Base-by-base conservation (phyloP, 1,140 invertebrate genomes). In the Achatina immaculata region DNA sequence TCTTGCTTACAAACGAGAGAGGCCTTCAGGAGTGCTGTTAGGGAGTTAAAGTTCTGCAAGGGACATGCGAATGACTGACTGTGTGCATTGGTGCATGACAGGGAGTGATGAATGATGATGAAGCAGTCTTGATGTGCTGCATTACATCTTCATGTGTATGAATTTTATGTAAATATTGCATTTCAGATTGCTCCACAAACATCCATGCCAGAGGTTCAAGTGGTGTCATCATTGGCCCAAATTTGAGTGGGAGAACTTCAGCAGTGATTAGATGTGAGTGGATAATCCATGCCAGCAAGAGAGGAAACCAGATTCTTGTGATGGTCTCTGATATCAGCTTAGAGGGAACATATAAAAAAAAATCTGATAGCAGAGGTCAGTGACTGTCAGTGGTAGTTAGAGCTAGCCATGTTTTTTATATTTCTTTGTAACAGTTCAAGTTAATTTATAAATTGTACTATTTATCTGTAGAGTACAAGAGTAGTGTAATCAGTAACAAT, bases 221-320 rank as follows among this genome's bases (percentile, higher is more conserved):
- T 24, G 92, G 92, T 0, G 82, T 90, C 2, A 88, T 93, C 19
- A 85, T 85, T 9, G 92, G 91, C 75, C 92, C 92, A 0, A 89
- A 90, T 65, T 92, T 88, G 84, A 92, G 92, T 0, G 80, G 83
- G 9, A 89, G 91, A 42, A 92, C 91, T 78, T 85, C 88, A 24
- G 84, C 88, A 36, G 83, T 89, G 36, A 85, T 91, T 2, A 90
- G 90, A 40, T 93, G 92, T 84, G 85, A 91, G 31, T 93, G 92
- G 92, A 83, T 72, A 0, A 84, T 88, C 0, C 80, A 81, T 58
- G 87, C 87, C 68, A 85, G 85, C 72, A 77, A 71, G 40, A 73
- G 75, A 45, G 48, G 31, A 28, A 86, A 86, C 78, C 83, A 82
- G 65, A 88, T 88, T 43, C 73, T 88, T 6, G 38, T 87, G 34